Percentiles rank a stretch among this genome's conserved stretches.
Evolutionary conservation across 2,797 vertebrate genomes (phyloP).

Genomic region (Macroramphosus scolopax): DNA sequence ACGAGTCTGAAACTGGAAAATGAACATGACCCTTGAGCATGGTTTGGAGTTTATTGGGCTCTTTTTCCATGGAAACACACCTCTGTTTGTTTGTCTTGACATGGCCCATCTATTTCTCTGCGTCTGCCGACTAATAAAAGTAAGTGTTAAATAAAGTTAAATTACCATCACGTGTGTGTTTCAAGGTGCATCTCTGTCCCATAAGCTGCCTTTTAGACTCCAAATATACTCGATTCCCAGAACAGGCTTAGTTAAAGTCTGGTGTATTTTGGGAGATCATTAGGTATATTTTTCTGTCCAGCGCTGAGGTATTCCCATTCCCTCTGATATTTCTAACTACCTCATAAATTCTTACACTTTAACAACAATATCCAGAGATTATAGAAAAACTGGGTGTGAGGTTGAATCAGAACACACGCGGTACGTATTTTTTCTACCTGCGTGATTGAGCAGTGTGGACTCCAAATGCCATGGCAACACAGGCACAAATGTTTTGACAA

Average conservation of each 20-base stretch:
- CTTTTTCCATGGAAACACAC: constrained; percentile 49
- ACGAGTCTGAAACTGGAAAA: constrained; percentile 44
- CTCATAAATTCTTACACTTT: constrained; percentile 25
- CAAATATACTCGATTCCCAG: constrained; percentile 19
- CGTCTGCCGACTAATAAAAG: constrained; percentile 56
- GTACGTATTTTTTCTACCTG: too few relatives aligned
- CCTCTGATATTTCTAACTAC: constrained; percentile 18
- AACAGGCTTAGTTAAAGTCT: constrained; percentile 33
- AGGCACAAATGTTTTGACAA: constrained; percentile 1
- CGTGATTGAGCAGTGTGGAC: neutral
- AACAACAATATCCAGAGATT: constrained; percentile 29
- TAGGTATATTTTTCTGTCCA: constrained; percentile 30
- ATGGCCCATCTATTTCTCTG: constrained; percentile 31
- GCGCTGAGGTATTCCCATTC: constrained; percentile 12
- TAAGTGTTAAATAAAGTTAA: constrained; percentile 32
- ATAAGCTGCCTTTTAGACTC: constrained; percentile 7
- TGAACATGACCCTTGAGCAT: constrained; percentile 34
- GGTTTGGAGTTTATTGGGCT: constrained; percentile 42
- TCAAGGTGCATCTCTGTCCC: constrained; percentile 11
- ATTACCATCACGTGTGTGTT: constrained; percentile 11
- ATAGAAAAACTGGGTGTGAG: constrained; percentile 16
- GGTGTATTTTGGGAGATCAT: constrained; percentile 29
- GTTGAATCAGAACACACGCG: constrained; percentile 1
- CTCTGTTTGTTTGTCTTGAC: constrained; percentile 39
- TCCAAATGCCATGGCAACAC: neutral